Percentiles rank a stretch among this genome's conserved stretches.
Conservation (phyloP, 2,797 vertebrate species). For the Tiaroga cobitis region DNA sequence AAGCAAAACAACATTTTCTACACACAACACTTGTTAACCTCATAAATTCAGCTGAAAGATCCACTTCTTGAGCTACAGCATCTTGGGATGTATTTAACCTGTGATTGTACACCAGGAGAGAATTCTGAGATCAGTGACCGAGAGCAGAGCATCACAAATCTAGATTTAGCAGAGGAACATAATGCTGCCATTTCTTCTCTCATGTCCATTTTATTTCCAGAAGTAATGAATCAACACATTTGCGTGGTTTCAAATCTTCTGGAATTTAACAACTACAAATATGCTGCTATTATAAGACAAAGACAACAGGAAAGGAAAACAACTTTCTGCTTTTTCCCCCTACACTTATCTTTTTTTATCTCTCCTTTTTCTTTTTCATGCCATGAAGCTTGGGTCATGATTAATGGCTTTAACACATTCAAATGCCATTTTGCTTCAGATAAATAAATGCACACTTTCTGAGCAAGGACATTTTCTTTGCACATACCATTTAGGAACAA, state of each 20-base stretch:
- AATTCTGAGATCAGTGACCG: conserved; percentile 50
- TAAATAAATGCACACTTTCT: conserved; percentile 43
- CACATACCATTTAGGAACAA: conserved; percentile 11
- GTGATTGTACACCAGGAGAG: conserved; percentile 30
- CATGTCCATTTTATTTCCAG: not conserved
- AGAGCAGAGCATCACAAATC: conserved; percentile 18
- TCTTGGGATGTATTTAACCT: conserved; percentile 55
- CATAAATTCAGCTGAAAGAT: conserved; percentile 57
- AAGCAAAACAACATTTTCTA: conserved; percentile 72
- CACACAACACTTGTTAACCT: conserved; percentile 66
- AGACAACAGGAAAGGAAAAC: not conserved
- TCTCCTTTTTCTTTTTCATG: not conserved
- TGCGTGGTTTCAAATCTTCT: not conserved
- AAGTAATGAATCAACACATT: not conserved
- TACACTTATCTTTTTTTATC: not conserved
- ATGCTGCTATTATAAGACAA: not conserved
- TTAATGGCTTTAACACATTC: conserved; percentile 41
- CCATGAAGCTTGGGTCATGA: conserved; percentile 24
- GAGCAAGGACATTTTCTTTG: conserved; percentile 29
- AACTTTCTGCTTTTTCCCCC: not conserved
- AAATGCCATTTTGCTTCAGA: conserved; percentile 36
- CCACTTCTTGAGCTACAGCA: conserved; percentile 21
- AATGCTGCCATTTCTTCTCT: conserved; percentile 23
- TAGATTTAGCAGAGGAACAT: conserved; percentile 45
- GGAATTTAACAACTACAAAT: not conserved